phyloP scores from a whole-genome alignment of 2,113 vertebrate species.

The Hymenochirus boettgeri region DNA sequence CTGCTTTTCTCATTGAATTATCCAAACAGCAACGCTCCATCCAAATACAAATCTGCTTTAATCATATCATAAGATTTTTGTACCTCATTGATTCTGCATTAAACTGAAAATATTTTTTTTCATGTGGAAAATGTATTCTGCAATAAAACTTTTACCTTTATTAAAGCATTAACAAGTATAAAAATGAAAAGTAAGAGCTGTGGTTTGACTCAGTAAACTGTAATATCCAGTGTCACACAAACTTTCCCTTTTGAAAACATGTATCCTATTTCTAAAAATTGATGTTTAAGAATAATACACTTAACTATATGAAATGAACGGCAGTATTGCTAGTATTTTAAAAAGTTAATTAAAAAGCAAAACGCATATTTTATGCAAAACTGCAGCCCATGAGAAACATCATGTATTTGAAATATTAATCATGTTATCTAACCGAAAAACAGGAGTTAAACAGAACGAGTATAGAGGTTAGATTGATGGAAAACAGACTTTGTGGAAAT shows the following conservation, averaged over 20 bases:
- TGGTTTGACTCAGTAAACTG: background rate
- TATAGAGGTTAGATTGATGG: background rate
- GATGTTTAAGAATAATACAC: conserved; percentile 1
- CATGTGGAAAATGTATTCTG: background rate
- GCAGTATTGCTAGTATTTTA: background rate
- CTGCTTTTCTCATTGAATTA: too few species aligned
- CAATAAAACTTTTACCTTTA: background rate
- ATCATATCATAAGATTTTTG: too few species aligned
- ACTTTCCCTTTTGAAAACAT: background rate
- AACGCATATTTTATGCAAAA: background rate
- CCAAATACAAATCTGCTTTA: too few species aligned
- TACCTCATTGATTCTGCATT: background rate
- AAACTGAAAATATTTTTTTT: background rate
- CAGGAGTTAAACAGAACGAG: background rate
- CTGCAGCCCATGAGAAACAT: background rate
- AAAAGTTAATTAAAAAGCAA: background rate
- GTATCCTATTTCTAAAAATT: background rate
- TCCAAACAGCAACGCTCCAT: too few species aligned
- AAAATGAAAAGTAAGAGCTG: conserved; percentile 1
- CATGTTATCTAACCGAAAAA: background rate
- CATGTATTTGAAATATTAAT: background rate
- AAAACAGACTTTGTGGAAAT: background rate
- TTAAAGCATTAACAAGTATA: background rate
- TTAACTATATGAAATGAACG: too few species aligned
- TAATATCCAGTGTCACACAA: conserved; percentile 3